A percentile compares a stretch with the other conserved stretches of the same genome.
These are phyloP conservation scores for Andrena marginata DNA, from an alignment of 2,888 invertebrate genomes.

Conservation along the genomic window DNA sequence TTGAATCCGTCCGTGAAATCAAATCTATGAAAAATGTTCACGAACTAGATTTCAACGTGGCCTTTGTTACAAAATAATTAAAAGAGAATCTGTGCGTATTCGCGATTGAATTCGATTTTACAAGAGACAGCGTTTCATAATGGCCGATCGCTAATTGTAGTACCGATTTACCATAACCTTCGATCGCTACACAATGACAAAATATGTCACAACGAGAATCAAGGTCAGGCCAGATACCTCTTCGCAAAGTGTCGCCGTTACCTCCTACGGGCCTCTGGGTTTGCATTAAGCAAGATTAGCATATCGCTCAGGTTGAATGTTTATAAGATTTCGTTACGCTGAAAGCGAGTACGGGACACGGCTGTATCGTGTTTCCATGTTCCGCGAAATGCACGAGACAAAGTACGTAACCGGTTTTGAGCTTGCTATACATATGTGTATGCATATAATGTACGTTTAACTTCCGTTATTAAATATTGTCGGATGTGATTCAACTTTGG, in stretches of 20 bases:
- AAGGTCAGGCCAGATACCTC: constrained; percentile 44
- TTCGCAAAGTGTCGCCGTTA: constrained; percentile 29
- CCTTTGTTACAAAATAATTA: neutral
- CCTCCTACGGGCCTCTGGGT: constrained; percentile 15
- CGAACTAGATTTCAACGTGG: neutral
- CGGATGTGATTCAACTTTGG: constrained; percentile 10
- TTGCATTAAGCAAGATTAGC: constrained; percentile 50
- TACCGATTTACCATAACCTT: constrained; percentile 37
- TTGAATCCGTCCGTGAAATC: neutral
- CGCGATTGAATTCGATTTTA: neutral
- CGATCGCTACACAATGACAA: constrained; percentile 24
- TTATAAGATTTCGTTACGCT: constrained; percentile 42
- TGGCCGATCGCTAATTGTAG: neutral
- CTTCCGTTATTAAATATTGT: constrained; percentile 29
- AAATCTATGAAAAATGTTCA: neutral
- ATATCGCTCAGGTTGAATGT: constrained; percentile 35
- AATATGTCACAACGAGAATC: constrained; percentile 41
- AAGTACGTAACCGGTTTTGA: constrained; percentile 52
- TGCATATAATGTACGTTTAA: constrained; percentile 28
- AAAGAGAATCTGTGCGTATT: neutral
- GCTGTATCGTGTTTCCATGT: constrained; percentile 46
- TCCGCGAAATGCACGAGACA: constrained; percentile 37
- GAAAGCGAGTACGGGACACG: constrained; percentile 31
- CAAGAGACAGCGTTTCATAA: neutral
- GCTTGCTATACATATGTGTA: constrained; percentile 1